These are phyloP conservation scores for Poeciliopsis turrubarensis DNA, from an alignment of 2,113 vertebrate species.

Conservation along the genomic window DNA sequence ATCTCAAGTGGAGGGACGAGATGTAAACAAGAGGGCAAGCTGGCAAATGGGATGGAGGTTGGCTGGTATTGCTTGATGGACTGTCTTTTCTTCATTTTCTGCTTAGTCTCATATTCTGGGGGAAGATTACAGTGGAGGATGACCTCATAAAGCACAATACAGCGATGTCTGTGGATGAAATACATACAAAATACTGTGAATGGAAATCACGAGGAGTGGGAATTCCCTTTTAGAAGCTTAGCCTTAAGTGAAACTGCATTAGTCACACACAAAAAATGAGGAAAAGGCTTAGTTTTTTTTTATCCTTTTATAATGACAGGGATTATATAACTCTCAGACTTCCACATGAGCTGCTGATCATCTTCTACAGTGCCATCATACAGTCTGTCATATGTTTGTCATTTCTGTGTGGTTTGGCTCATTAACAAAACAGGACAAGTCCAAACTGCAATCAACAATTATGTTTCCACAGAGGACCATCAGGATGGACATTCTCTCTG, in stretches of 20 bases:
- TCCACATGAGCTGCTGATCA: no score
- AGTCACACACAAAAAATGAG: neutral
- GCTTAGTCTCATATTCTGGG: conserved; percentile 37
- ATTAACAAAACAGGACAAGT: no score
- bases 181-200: neutral
- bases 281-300: neutral
- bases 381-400: no score
- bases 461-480: no score
- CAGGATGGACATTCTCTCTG: no score
- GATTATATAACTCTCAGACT: no score
- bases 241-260: neutral
- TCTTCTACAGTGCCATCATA: no score
- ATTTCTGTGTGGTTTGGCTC: no score
- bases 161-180: conserved; percentile 38
- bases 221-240: neutral
- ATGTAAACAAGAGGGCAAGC: conserved; percentile 20
- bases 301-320: neutral
- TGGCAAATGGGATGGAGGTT: conserved; percentile 15
- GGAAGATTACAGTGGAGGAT: conserved; percentile 49
- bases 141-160: conserved; percentile 68
- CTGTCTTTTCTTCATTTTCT: conserved; percentile 22
- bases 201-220: neutral
- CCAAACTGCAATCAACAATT: no score
- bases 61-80: conserved; percentile 14
- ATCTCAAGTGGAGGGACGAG: conserved; percentile 33